Base-by-base conservation (phyloP, 2,888 invertebrate genomes). In the Temnothorax rugatulus region DNA sequence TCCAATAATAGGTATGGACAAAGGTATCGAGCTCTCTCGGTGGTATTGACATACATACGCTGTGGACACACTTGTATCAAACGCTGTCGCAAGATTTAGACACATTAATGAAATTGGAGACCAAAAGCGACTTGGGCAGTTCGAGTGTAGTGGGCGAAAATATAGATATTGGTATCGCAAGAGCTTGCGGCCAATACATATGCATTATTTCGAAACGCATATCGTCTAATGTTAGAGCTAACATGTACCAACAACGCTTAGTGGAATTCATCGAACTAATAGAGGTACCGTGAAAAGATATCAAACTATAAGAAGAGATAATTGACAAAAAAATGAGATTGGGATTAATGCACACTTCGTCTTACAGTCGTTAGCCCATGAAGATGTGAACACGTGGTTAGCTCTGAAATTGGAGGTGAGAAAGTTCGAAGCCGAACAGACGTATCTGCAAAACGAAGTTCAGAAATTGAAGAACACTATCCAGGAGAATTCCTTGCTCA, bases 11-110 rank as follows among this genome's bases (percentile, higher is more conserved):
- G 94, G 88, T 93, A 18, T 91, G 91, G 88, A 88, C 90, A 41
- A 90, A 86, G 83, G 84, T 94, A 84, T 89, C 87, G 41, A 90
- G 88, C 64, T 90, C 87, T 82, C 86, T 94, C 47, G 86, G 89
- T 75, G 54, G 82, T 34, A 84, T 93, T n/a, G 91, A 93, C 75
- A 88, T 93, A 61, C 76, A 92, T 63, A 89, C 90, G 41, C 81
- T 94, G 25, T 94, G 94, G 94, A 90, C 89, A 79, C 86, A 90
- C 25, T 86, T 94, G 18, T 88, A 92, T 85, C 84, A 92, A 81
- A 89, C 82, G n/a, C 88, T 93, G 63, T 87, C 89, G 18, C 77
- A 90, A 38, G 91, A 91, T 21, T 91, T 93, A 11, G 90, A 94
- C 25, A 84, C 82, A 63, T 84, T 94, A 54, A 91, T 92, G 74